A percentile compares a stretch with the other conserved stretches of the same genome.
These are phyloP conservation scores for Phasianus colchicus DNA, from an alignment of 2,113 vertebrate species.

Conservation along the genomic window DNA sequence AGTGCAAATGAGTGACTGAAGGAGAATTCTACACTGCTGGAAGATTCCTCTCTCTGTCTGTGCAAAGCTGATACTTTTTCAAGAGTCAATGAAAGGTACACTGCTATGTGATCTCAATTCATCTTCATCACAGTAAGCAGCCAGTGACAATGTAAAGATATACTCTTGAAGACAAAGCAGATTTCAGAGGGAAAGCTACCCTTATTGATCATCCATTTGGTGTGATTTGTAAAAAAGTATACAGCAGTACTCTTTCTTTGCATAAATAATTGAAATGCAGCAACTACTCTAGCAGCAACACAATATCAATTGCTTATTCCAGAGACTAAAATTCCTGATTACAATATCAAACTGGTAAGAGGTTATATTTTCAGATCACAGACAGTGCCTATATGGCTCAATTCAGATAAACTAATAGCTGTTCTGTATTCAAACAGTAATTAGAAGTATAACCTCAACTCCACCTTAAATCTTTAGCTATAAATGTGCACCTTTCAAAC, in stretches of 20 bases:
- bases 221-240: conserved; percentile 57
- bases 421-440: conserved; percentile 20
- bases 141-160: conserved; percentile 34
- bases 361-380: conserved; percentile 42
- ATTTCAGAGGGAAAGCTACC: conserved; percentile 41
- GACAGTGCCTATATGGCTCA: neutral
- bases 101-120: conserved; percentile 12
- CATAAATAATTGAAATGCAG: conserved; percentile 78
- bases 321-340: conserved; percentile 54
- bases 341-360: conserved; percentile 59
- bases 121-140: neutral
- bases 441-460: neutral
- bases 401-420: conserved; percentile 33
- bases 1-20: conserved; percentile 8
- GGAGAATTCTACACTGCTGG: neutral
- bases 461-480: neutral
- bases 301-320: conserved; percentile 69
- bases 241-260: conserved; percentile 56
- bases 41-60: neutral
- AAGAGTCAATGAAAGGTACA: neutral
- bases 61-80: conserved; percentile 39
- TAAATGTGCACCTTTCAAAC: conserved; percentile 27
- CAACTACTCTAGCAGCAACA: conserved; percentile 40
- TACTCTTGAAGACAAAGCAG: neutral
- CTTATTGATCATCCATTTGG: neutral